Percentiles rank a stretch among this genome's conserved stretches.
These are phyloP conservation scores for Melitaea athalia DNA, from an alignment of 2,888 invertebrate species.

Conservation along the genomic window DNA sequence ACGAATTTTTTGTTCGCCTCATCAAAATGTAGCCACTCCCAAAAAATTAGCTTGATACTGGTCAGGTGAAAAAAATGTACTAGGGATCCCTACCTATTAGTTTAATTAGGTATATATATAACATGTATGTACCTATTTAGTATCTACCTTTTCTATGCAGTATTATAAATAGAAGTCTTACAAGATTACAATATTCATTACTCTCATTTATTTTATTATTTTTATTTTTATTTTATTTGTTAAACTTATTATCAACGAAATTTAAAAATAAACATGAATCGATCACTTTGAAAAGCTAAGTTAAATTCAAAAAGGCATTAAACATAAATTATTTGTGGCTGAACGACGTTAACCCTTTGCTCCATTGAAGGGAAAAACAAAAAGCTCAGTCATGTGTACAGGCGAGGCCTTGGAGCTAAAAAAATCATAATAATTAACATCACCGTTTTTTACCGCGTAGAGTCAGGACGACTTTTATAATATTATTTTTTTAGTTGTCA, in stretches of 20 bases:
- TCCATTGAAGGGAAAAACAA: constrained; percentile 39
- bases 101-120: too few relatives aligned
- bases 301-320: constrained; percentile 28
- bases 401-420: constrained; percentile 33
- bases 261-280: neutral
- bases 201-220: too few relatives aligned
- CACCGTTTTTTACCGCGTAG: neutral
- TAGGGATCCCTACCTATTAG: too few relatives aligned
- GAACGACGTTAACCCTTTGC: constrained; percentile 39
- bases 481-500: constrained; percentile 18
- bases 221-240: too few relatives aligned
- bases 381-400: constrained; percentile 38
- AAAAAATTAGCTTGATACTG: too few relatives aligned
- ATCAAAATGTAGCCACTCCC: too few relatives aligned
- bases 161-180: too few relatives aligned
- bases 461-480: constrained; percentile 21
- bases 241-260: neutral
- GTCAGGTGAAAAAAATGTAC: too few relatives aligned
- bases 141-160: too few relatives aligned
- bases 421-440: constrained; percentile 19
- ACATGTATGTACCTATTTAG: too few relatives aligned
- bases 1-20: too few relatives aligned
- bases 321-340: constrained; percentile 36
- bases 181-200: too few relatives aligned
- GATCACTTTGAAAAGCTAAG: neutral